Evolutionary conservation across 2,797 vertebrate species (phyloP), one percentile per base, ranked within the genome.

Genomic region (Dipus sagitta): DNA sequence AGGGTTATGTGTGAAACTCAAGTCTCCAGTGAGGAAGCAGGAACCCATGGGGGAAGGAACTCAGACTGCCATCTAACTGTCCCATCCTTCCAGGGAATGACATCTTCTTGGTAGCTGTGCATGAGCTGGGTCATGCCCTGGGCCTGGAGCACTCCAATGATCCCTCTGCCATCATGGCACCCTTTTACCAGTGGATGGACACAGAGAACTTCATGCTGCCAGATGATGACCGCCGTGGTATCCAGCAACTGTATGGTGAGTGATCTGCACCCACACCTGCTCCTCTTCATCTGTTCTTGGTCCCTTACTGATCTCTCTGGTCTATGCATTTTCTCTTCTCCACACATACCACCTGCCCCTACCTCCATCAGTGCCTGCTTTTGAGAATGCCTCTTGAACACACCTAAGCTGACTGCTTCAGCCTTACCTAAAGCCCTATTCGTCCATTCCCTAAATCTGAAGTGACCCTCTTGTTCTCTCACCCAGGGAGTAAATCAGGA

Each of bases 121-220:
- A 99, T 12, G 99, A 99, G 96, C 92, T 99, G 92, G 99, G 99
- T 91, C 99, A 99, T 8, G 99, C 99, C 38, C 97, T 99, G 91
- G 99, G 99, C 54, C 98, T 99, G 80, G 99, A 99, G 95, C 99
- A 99, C 96, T 99, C 99, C 18, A 99, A 98, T 5, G 98, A 99
- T 87, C 99, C 99, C 0, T 98, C 99, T 0, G 99, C 99, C 97
- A 99, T 99, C 98, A 99, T 99, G 99, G 99, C 99, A 0, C 99
- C 99, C 1, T 99, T 99, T 97, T 99, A 99, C 98, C 99, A 99
- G 94, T 99, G 99, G 99, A 99, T 99, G 97, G 99, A 99, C 71
- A 99, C 99, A 0, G 98, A 99, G 87, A 99, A 99, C 98, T 99
- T 99, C 52, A 98, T 98, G 87, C 97, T 99, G 67, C 99, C 99